Percentiles rank a stretch among this genome's conserved stretches.
Conservation (phyloP, 2,888 invertebrate species). For the Amphipyra tragopoginis region DNA sequence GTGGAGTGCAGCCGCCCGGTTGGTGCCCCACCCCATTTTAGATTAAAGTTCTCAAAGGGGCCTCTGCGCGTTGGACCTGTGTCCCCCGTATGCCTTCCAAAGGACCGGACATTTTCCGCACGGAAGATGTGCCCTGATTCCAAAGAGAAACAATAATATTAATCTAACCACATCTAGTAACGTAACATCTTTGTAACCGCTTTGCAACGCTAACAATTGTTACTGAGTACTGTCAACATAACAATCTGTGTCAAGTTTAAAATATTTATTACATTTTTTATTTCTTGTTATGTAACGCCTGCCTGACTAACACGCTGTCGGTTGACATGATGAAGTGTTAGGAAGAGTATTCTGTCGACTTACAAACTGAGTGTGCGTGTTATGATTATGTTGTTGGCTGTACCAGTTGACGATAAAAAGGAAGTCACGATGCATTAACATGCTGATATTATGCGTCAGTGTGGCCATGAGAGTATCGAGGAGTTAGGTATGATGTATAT, state of each 20-base stretch:
- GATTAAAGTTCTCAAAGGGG: too few relatives aligned
- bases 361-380: not conserved
- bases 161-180: conserved; percentile 52
- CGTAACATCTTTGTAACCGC: conserved; percentile 28
- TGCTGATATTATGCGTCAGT: conserved; percentile 27
- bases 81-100: too few relatives aligned
- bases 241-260: conserved; percentile 67
- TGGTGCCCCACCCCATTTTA: too few relatives aligned
- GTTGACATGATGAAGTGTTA: not conserved
- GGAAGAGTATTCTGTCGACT: not conserved
- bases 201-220: conserved; percentile 54
- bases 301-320: not conserved
- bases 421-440: conserved; percentile 68
- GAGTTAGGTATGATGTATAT: too few relatives aligned
- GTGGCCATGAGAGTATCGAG: conserved; percentile 17
- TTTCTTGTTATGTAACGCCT: conserved; percentile 13
- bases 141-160: too few relatives aligned
- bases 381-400: conserved; percentile 33
- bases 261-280: conserved; percentile 48
- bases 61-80: too few relatives aligned
- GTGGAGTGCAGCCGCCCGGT: too few relatives aligned
- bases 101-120: too few relatives aligned
- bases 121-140: too few relatives aligned
- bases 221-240: conserved; percentile 64
- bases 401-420: conserved; percentile 67